A percentile compares a stretch with the other conserved stretches of the same genome.
Evolutionary conservation across 2,797 vertebrate genomes (phyloP).

Genomic region (Thunnus albacares): DNA sequence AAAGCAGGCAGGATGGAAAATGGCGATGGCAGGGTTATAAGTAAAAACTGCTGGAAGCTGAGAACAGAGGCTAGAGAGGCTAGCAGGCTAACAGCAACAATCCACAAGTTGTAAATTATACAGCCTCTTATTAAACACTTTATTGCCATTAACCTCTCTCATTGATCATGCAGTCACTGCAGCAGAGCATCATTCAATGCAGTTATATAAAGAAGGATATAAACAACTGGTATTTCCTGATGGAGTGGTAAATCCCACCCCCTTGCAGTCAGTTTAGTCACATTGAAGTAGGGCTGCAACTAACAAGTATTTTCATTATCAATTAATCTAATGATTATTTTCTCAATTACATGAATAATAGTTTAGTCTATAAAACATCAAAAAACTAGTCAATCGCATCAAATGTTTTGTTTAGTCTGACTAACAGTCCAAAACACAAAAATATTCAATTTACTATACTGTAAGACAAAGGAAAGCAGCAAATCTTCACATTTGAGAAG

Average conservation of each 20-base stretch:
- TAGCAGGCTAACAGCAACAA: not conserved
- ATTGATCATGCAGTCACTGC: not conserved
- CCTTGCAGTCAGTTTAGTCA: not conserved
- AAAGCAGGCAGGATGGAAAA: not conserved
- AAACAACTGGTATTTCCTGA: not conserved
- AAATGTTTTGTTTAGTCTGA: too few relatives aligned
- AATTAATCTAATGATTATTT: too few relatives aligned
- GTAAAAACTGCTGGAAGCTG: not conserved
- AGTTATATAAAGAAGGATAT: not conserved
- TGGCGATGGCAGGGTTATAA: not conserved
- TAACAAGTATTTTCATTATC: not conserved
- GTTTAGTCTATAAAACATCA: too few relatives aligned
- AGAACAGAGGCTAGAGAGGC: not conserved
- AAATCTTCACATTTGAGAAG: too few relatives aligned
- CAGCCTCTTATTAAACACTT: not conserved
- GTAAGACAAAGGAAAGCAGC: too few relatives aligned
- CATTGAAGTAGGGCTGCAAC: not conserved
- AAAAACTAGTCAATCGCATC: too few relatives aligned
- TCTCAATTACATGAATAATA: too few relatives aligned
- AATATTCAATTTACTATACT: too few relatives aligned
- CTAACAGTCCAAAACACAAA: too few relatives aligned
- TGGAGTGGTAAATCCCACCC: not conserved
- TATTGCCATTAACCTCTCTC: not conserved
- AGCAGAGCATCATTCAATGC: not conserved
- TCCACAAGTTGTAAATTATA: not conserved